A percentile compares a stretch with the other conserved stretches of the same genome.
Evolutionary conservation across 2,888 invertebrate species (phyloP).

Genomic region (Pandemis heparana): DNA sequence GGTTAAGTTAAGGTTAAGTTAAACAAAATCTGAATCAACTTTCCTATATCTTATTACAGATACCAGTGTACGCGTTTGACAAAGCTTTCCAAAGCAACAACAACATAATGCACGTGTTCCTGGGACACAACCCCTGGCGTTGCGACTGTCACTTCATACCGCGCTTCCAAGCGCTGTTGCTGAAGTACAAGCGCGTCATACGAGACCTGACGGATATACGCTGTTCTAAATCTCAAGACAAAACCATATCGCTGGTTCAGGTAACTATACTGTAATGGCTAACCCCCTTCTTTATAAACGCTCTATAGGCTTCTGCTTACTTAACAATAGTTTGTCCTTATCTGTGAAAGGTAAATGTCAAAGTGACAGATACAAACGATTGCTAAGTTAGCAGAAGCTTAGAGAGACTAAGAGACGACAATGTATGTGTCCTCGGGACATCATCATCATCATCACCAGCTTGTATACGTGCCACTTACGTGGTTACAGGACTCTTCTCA

Average conservation of each 20-base stretch:
- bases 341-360: too few relatives aligned
- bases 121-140: constrained; percentile 93
- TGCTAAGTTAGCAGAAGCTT: too few relatives aligned
- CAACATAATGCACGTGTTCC: constrained; percentile 88
- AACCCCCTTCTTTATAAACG: too few relatives aligned
- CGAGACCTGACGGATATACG: constrained; percentile 89
- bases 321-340: too few relatives aligned
- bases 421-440: too few relatives aligned
- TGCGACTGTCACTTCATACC: constrained; percentile 94
- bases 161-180: constrained; percentile 89
- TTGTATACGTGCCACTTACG: too few relatives aligned
- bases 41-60: constrained; percentile 72
- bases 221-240: constrained; percentile 87
- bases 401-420: too few relatives aligned
- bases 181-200: constrained; percentile 89
- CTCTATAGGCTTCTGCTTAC: too few relatives aligned
- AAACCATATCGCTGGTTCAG: constrained; percentile 87
- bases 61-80: constrained; percentile 93
- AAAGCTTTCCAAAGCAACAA: constrained; percentile 91
- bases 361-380: too few relatives aligned
- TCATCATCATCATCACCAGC: too few relatives aligned
- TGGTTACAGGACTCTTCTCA: too few relatives aligned
- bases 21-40: not conserved
- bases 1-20: too few relatives aligned
- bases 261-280: constrained; percentile 55